Evolutionary conservation across 2,888 invertebrate species (phyloP).

Genomic region (Patella depressa): DNA sequence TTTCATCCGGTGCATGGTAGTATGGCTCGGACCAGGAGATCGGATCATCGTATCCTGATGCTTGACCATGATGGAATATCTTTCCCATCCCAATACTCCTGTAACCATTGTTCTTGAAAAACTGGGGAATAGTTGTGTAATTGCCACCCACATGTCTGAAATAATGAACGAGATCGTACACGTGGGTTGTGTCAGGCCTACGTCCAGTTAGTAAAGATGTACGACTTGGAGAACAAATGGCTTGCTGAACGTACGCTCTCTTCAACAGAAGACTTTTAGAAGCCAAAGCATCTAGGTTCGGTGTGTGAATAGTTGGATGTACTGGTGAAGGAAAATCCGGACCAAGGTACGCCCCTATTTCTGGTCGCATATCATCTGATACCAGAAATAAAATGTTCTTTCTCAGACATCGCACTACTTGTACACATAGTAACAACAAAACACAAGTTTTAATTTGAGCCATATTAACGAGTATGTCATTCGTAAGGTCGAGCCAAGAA

Average conservation of each 20-base stretch:
- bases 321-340: conserved; percentile 20
- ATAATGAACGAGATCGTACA: conserved; percentile 38
- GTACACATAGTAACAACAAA: no score
- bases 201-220: conserved; percentile 36
- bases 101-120: conserved; percentile 43
- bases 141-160: conserved; percentile 38
- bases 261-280: conserved; percentile 32
- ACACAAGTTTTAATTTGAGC: no score
- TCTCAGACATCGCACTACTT: not conserved
- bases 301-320: conserved; percentile 33
- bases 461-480: no score
- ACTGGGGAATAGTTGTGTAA: conserved; percentile 44
- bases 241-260: conserved; percentile 34
- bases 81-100: conserved; percentile 37
- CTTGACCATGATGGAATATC: conserved; percentile 27
- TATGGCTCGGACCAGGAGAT: conserved; percentile 23
- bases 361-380: conserved; percentile 39
- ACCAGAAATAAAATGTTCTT: conserved; percentile 39
- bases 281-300: conserved; percentile 34
- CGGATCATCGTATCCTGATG: conserved; percentile 14
- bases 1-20: not conserved
- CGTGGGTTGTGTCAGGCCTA: conserved; percentile 43
- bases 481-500: no score
- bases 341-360: conserved; percentile 25
- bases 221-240: conserved; percentile 30